These are phyloP conservation scores for Rhinichthys klamathensis DNA, from an alignment of 2,113 vertebrate species.

Conservation along the genomic window DNA sequence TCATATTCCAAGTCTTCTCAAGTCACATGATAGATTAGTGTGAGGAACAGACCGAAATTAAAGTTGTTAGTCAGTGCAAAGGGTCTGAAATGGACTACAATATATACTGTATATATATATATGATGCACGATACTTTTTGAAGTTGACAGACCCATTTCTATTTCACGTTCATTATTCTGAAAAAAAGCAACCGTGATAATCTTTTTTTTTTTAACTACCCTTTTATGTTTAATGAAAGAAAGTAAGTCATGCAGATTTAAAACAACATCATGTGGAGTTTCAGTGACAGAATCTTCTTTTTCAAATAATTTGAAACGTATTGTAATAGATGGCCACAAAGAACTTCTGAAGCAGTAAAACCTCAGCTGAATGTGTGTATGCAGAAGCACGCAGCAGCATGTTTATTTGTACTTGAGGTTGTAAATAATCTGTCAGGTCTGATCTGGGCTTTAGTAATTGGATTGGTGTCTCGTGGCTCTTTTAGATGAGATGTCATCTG, in stretches of 20 bases:
- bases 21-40: too few species aligned
- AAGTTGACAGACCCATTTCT: neutral
- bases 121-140: neutral
- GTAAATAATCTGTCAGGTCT: slow-evolving; percentile 33
- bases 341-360: neutral
- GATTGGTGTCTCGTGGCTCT: slow-evolving; percentile 51
- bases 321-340: neutral
- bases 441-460: slow-evolving; percentile 33
- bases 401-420: neutral
- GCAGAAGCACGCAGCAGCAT: neutral
- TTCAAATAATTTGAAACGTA: too few species aligned
- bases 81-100: neutral
- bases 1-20: too few species aligned
- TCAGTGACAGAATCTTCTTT: too few species aligned
- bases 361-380: neutral
- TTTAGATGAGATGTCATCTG: slow-evolving; percentile 55
- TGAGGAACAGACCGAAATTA: too few species aligned
- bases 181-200: neutral
- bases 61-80: neutral
- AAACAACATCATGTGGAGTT: neutral
- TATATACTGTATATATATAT: too few species aligned
- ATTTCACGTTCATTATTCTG: neutral
- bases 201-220: too few species aligned
- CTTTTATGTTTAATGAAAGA: neutral
- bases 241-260: neutral